Percentiles rank a stretch among this genome's conserved stretches.
These are phyloP conservation scores for Nycticorax nycticorax DNA, from an alignment of 2,113 vertebrate genomes.

Conservation along the genomic window DNA sequence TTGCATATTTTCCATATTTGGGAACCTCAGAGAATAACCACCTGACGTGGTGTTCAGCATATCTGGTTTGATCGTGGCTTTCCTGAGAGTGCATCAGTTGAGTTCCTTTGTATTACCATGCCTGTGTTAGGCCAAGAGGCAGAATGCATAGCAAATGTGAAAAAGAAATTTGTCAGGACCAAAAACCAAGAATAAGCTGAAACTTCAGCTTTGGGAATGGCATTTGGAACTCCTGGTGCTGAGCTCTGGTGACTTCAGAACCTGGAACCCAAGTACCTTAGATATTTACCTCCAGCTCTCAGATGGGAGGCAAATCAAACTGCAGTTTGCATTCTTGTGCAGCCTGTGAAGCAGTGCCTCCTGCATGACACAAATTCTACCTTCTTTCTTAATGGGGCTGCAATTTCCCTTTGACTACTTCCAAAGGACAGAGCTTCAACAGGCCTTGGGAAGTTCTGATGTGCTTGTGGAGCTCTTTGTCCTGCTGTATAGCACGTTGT, in stretches of 20 bases:
- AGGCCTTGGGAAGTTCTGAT: neutral
- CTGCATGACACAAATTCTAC: neutral
- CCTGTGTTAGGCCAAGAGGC: neutral
- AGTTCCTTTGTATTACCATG: neutral
- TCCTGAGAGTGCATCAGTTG: neutral
- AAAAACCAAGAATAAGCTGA: neutral
- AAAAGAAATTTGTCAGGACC: neutral
- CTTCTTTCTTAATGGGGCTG: neutral
- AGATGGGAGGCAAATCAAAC: neutral
- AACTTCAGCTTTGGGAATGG: neutral
- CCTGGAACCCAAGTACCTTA: neutral
- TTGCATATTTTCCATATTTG: neutral
- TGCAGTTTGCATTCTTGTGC: neutral
- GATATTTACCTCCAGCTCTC: neutral
- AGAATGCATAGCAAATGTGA: neutral
- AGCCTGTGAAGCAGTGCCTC: neutral
- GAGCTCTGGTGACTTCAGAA: neutral
- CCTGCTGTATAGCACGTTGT: neutral
- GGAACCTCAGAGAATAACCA: neutral
- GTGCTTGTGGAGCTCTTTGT: neutral
- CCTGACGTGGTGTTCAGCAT: neutral
- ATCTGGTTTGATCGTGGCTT: neutral
- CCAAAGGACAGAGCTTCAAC: neutral
- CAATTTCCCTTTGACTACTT: neutral
- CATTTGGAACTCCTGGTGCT: neutral